A percentile compares a stretch with the other conserved stretches of the same genome.
Conservation (phyloP, 2,113 vertebrate genomes). For the Stegastes partitus region DNA sequence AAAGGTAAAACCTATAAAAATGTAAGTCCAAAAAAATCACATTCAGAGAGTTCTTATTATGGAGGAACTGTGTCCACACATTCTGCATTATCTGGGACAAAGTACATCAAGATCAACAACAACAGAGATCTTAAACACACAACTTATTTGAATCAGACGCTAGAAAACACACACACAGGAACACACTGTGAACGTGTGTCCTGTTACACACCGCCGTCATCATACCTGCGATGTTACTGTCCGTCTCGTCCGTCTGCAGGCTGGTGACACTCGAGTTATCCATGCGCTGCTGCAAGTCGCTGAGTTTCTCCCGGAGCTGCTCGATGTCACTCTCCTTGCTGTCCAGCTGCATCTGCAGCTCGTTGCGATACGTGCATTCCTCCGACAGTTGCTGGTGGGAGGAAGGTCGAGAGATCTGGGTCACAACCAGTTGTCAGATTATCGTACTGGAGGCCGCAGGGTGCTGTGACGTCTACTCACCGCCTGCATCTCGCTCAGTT, state of each 20-base stretch:
- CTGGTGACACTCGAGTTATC: slow-evolving; percentile 96
- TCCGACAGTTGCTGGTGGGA: slow-evolving; percentile 92
- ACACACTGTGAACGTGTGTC: not conserved
- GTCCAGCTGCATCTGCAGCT: slow-evolving; percentile 98
- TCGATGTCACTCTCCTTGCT: slow-evolving; percentile 99
- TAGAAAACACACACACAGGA: no score
- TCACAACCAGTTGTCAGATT: not conserved
- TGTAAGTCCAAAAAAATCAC: no score
- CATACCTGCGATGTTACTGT: slow-evolving; percentile 94
- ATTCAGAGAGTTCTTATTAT: no score
- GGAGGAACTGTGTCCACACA: no score
- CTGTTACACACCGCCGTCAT: not conserved
- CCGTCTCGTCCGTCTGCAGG: slow-evolving; percentile 92
- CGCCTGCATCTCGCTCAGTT: slow-evolving; percentile 95
- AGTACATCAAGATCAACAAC: not conserved
- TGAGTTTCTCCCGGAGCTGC: slow-evolving; percentile 93
- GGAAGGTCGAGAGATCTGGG: not conserved
- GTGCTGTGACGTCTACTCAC: slow-evolving; percentile 78
- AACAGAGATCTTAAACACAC: not conserved
- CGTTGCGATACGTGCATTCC: slow-evolving; percentile 92
- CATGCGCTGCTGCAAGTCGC: slow-evolving; percentile 92
- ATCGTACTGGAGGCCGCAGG: not conserved
- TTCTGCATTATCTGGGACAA: not conserved
- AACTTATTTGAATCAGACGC: no score
- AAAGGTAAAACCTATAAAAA: no score